Conservation (phyloP, 2,888 invertebrate species). For the Amiota minor region DNA sequence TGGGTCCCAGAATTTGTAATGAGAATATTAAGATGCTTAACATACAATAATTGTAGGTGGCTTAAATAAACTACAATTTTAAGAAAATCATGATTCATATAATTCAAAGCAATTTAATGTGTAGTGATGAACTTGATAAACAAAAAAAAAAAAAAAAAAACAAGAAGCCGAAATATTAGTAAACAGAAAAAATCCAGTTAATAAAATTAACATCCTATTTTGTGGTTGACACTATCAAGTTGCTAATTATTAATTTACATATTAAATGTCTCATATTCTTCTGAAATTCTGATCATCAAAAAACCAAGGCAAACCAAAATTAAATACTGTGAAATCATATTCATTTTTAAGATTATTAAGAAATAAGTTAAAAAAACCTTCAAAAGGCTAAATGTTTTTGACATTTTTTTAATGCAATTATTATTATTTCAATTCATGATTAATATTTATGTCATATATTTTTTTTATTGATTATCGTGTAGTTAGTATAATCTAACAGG, state of each 20-base stretch:
- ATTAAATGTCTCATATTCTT: slow-evolving; percentile 5
- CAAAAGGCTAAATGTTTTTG: neutral
- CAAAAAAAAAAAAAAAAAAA: neutral
- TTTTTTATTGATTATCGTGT: too few species aligned
- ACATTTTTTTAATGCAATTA: neutral
- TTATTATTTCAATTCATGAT: neutral
- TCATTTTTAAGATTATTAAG: too few species aligned
- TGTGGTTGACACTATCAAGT: neutral
- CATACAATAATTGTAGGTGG: too few species aligned
- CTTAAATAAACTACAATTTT: too few species aligned
- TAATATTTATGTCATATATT: neutral
- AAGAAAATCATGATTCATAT: too few species aligned
- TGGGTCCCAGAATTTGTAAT: too few species aligned
- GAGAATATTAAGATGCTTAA: too few species aligned
- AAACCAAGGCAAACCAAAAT: neutral
- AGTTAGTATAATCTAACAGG: too few species aligned
- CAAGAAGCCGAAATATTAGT: neutral
- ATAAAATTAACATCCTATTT: slow-evolving; percentile 3
- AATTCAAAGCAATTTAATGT: too few species aligned
- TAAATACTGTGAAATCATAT: too few species aligned
- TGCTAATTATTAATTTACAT: slow-evolving; percentile 17
- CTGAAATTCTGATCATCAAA: slow-evolving; percentile 20
- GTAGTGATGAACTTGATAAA: neutral
- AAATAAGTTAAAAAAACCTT: neutral
- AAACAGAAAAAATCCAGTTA: neutral